Evolutionary conservation across 2,888 invertebrate genomes (phyloP).

Genomic region (Trissoscelio sp.): DNA sequence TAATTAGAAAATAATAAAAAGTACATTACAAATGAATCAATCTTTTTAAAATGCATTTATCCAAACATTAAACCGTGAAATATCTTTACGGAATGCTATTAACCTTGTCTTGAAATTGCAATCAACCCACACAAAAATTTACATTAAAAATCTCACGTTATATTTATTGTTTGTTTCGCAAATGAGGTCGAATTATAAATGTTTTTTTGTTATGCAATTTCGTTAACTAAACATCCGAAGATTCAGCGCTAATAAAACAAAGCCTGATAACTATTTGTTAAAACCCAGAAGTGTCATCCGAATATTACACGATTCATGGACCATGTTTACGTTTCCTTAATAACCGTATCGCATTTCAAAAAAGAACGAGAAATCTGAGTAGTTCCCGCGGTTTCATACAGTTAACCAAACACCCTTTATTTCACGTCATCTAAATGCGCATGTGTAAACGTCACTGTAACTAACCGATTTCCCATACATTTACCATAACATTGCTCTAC

Average conservation of each 20-base stretch:
- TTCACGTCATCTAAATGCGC: conserved; percentile 51
- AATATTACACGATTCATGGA: neutral
- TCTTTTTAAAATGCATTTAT: too few species aligned
- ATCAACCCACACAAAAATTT: neutral
- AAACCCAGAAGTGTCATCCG: neutral
- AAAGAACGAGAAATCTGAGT: conserved; percentile 36
- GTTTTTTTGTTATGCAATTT: conserved; percentile 10
- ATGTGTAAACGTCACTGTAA: conserved; percentile 46
- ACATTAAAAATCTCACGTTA: conserved; percentile 5
- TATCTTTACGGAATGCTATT: too few species aligned
- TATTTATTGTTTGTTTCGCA: conserved; percentile 30
- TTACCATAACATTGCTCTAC: conserved; percentile 18
- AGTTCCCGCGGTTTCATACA: conserved; percentile 48
- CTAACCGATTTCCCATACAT: conserved; percentile 26
- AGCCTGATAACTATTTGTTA: neutral
- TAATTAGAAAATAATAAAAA: too few species aligned
- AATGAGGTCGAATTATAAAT: conserved; percentile 23
- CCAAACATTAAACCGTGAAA: too few species aligned
- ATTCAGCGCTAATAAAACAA: neutral
- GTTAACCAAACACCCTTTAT: conserved; percentile 45
- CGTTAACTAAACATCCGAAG: neutral
- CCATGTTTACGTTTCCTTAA: neutral
- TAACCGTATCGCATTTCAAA: conserved; percentile 12
- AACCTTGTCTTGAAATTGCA: conserved; percentile 1
- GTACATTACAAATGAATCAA: too few species aligned